These are phyloP conservation scores for Syngnathoides biaculeatus DNA, from an alignment of 2,113 vertebrate species.

Conservation along the genomic window DNA sequence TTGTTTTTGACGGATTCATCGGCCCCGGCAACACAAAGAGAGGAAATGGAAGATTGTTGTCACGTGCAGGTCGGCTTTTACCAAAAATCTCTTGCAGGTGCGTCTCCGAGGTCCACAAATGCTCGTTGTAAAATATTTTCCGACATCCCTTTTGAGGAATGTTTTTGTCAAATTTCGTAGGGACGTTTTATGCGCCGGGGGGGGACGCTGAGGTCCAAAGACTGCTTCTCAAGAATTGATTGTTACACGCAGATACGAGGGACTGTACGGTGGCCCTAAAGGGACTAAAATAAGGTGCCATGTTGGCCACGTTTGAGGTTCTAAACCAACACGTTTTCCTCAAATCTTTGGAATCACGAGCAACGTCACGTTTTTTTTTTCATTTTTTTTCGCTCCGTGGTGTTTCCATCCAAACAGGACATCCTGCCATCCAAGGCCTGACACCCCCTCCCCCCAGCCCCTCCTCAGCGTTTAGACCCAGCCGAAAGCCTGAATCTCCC, in stretches of 20 bases:
- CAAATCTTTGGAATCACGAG: slow-evolving; percentile 18
- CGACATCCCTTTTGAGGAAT: too few species aligned
- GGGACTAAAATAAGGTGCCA: not conserved
- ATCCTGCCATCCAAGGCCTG: slow-evolving; percentile 73
- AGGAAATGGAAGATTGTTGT: too few species aligned
- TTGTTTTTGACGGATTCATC: too few species aligned
- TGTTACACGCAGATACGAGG: too few species aligned
- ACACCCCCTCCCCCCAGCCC: slow-evolving; percentile 34
- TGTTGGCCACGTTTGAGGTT: not conserved
- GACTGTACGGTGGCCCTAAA: too few species aligned
- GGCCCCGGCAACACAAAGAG: too few species aligned
- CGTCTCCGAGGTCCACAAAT: too few species aligned
- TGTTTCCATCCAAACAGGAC: slow-evolving; percentile 78
- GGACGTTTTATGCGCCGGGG: not conserved
- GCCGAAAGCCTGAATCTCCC: slow-evolving; percentile 1
- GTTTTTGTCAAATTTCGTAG: too few species aligned
- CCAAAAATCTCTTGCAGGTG: too few species aligned
- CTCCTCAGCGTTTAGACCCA: slow-evolving; percentile 8
- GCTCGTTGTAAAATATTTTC: too few species aligned
- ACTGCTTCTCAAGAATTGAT: too few species aligned
- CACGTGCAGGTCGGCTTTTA: too few species aligned
- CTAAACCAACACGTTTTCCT: not conserved
- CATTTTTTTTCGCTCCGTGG: slow-evolving; percentile 10
- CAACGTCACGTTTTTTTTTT: slow-evolving; percentile 9
- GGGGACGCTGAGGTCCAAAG: not conserved